Conservation (phyloP, 2,113 vertebrate genomes). For the Lagopus leucura region DNA sequence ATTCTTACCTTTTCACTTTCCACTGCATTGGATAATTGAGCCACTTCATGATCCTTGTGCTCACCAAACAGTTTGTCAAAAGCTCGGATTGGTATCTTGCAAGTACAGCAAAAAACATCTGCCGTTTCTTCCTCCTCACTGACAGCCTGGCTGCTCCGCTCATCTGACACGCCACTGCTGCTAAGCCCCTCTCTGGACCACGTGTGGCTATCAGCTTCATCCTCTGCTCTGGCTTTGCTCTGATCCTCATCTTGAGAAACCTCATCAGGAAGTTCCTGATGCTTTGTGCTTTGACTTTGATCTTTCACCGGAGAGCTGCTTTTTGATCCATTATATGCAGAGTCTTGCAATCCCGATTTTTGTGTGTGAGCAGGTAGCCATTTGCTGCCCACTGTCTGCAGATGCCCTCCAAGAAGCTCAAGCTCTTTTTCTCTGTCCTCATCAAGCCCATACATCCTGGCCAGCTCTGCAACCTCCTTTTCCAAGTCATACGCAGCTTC, state of each 20-base stretch:
- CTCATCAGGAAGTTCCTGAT: neutral
- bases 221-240: slow-evolving; percentile 32
- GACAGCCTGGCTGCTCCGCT: slow-evolving; percentile 42
- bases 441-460: slow-evolving; percentile 74
- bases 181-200: slow-evolving; percentile 54
- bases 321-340: neutral
- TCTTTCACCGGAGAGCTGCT: slow-evolving; percentile 4
- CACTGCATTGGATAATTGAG: slow-evolving; percentile 67
- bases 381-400: neutral
- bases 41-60: slow-evolving; percentile 78
- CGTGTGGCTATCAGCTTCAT: slow-evolving; percentile 23
- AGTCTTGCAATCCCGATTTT: neutral
- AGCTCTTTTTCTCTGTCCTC: slow-evolving; percentile 74
- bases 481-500: slow-evolving; percentile 58
- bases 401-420: slow-evolving; percentile 38
- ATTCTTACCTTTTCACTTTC: slow-evolving; percentile 81
- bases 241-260: slow-evolving; percentile 22
- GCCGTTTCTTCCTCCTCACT: slow-evolving; percentile 68
- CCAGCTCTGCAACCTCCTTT: slow-evolving; percentile 72
- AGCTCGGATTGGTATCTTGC: slow-evolving; percentile 74
- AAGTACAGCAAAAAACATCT: slow-evolving; percentile 80
- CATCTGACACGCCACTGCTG: slow-evolving; percentile 44
- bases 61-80: slow-evolving; percentile 61
- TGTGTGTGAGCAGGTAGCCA: neutral
- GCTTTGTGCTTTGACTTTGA: neutral